Conservation (phyloP, 2,888 invertebrate genomes). For the Allygus modestus region DNA sequence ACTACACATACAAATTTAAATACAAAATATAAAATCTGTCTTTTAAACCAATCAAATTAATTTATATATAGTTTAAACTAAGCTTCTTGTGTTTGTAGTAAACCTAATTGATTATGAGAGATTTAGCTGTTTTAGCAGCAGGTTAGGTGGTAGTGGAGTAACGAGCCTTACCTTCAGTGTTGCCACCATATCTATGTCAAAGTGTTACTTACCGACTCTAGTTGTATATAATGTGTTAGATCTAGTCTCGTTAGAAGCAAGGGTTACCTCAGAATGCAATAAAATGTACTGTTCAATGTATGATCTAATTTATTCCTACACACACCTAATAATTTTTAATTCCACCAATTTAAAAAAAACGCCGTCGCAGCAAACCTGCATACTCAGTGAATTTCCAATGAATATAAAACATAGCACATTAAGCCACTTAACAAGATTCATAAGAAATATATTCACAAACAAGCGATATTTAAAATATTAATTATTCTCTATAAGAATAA, state of each 20-base stretch:
- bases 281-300: conserved; percentile 56
- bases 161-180: conserved; percentile 50
- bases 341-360: too few relatives aligned
- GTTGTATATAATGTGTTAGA: conserved; percentile 61
- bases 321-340: too few relatives aligned
- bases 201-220: conserved; percentile 68
- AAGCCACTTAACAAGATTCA: too few relatives aligned
- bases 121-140: conserved; percentile 19
- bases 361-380: too few relatives aligned
- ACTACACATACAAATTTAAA: neutral
- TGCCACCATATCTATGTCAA: conserved; percentile 67
- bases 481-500: too few relatives aligned
- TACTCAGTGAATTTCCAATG: too few relatives aligned
- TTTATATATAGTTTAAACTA: neutral
- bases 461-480: too few relatives aligned
- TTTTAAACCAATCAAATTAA: neutral
- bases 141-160: conserved; percentile 13
- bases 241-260: conserved; percentile 54
- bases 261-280: conserved; percentile 54
- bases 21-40: neutral
- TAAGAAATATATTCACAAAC: too few relatives aligned
- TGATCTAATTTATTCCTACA: neutral
- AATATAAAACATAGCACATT: too few relatives aligned
- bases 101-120: conserved; percentile 16
- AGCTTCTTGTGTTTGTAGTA: neutral